Conservation (phyloP, 2,888 invertebrate genomes). For the Strigamia crassipes region DNA sequence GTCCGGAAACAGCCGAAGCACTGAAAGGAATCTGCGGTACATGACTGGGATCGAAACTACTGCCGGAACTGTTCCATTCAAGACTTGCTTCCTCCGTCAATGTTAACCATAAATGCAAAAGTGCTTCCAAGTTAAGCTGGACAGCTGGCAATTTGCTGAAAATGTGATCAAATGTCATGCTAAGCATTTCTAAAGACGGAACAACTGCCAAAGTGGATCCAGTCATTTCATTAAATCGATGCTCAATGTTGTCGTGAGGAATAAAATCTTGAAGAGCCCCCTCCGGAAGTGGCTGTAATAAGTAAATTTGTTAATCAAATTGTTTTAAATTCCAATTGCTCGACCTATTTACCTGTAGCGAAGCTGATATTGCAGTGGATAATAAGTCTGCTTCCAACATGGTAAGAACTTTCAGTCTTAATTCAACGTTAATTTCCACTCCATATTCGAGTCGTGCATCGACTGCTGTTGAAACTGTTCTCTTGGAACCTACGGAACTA, state of each 20-base stretch:
- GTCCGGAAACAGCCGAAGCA: conserved; percentile 68
- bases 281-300: conserved; percentile 42
- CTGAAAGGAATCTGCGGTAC: conserved; percentile 69
- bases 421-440: conserved; percentile 77
- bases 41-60: conserved; percentile 53
- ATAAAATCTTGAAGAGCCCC: conserved; percentile 22
- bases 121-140: conserved; percentile 76
- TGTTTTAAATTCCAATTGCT: neutral
- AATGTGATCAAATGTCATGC: conserved; percentile 71
- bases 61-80: conserved; percentile 50
- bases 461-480: conserved; percentile 65
- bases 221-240: neutral
- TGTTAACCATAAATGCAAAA: conserved; percentile 84
- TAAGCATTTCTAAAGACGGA: conserved; percentile 64
- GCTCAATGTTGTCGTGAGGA: neutral
- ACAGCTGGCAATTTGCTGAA: conserved; percentile 68
- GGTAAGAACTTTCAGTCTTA: conserved; percentile 72
- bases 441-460: conserved; percentile 80
- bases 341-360: conserved; percentile 54
- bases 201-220: neutral
- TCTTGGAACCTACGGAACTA: conserved; percentile 51
- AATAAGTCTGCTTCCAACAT: conserved; percentile 70
- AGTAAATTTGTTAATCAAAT: neutral
- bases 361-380: conserved; percentile 63
- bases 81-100: conserved; percentile 68